Percentiles rank a stretch among this genome's conserved stretches.
Conservation (phyloP, 2,888 invertebrate species). For the Synergus umbraculus region DNA sequence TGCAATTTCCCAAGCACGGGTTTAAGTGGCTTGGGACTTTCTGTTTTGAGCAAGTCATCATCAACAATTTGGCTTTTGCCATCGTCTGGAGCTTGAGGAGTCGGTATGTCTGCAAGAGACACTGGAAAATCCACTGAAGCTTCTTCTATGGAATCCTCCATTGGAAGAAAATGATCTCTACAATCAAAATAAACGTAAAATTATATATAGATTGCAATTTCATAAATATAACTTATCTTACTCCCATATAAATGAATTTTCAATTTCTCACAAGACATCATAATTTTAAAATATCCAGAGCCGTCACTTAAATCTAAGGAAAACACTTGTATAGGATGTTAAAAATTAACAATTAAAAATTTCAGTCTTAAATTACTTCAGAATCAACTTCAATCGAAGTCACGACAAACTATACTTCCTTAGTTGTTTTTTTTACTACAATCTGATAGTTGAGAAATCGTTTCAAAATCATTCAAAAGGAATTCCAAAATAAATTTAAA, state of each 20-base stretch:
- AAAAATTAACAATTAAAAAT: no score
- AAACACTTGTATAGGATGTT: no score
- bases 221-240: no score
- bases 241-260: background rate
- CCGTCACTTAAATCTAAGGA: no score
- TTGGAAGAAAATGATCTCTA: background rate
- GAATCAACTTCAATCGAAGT: background rate
- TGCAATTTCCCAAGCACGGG: conserved; percentile 75
- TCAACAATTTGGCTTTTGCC: conserved; percentile 56
- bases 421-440: background rate
- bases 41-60: conserved; percentile 63
- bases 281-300: no score
- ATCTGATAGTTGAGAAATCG: background rate
- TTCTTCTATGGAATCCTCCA: conserved; percentile 46
- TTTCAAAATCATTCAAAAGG: background rate
- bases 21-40: conserved; percentile 69
- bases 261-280: background rate
- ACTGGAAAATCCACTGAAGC: conserved; percentile 45
- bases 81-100: conserved; percentile 51
- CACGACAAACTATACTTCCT: background rate
- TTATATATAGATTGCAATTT: background rate
- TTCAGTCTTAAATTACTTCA: no score
- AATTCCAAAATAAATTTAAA: background rate
- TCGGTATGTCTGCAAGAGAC: conserved; percentile 49
- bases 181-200: background rate